Evolutionary conservation across 2,888 invertebrate species (phyloP).

Genomic region (Pantelozetes paolii): DNA sequence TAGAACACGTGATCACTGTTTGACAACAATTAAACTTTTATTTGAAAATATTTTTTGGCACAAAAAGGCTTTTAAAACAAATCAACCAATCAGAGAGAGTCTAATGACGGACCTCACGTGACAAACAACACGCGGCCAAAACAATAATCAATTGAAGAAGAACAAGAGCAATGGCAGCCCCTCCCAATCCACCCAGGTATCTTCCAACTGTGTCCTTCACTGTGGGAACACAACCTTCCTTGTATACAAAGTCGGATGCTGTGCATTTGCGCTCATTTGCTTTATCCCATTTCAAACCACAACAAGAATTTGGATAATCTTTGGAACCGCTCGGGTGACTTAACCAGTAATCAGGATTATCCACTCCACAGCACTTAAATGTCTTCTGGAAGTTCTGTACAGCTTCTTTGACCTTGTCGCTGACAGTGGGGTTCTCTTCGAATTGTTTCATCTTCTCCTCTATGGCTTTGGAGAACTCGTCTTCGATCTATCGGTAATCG

Average conservation of each 20-base stretch:
- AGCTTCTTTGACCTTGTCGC: background rate
- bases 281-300: too few species aligned
- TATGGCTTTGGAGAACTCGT: background rate
- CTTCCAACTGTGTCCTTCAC: background rate
- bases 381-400: background rate
- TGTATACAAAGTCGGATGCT: background rate
- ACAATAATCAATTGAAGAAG: background rate
- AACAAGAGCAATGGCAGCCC: background rate
- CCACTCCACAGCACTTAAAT: conserved; percentile 21
- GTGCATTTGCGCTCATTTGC: too few species aligned
- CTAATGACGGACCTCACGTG: background rate
- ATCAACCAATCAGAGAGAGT: too few species aligned
- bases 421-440: background rate
- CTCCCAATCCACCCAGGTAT: conserved; percentile 8
- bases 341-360: too few species aligned
- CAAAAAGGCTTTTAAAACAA: too few species aligned
- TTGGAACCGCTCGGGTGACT: background rate
- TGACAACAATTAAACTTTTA: too few species aligned
- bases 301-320: background rate
- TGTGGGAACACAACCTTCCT: background rate
- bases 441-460: background rate
- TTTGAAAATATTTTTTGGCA: too few species aligned
- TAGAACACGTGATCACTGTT: too few species aligned
- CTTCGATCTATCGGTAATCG: background rate
- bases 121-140: conserved; percentile 9